phyloP scores from a whole-genome alignment of 2,888 invertebrate genomes.

The Callyntrura sp. region DNA sequence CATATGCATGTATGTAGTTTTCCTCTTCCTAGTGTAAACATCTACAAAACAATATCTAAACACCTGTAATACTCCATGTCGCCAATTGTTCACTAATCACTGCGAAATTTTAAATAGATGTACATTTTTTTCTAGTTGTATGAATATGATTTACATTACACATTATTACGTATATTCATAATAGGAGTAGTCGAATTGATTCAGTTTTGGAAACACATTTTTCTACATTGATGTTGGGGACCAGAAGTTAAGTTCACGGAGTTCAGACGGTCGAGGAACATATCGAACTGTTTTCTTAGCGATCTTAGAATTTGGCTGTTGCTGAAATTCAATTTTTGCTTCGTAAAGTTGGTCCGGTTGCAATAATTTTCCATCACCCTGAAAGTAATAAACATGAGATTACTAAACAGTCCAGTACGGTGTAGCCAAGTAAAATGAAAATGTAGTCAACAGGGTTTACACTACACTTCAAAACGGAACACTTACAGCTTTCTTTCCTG shows the following conservation, averaged over 20 bases:
- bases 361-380: constrained; percentile 33
- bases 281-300: constrained; percentile 81
- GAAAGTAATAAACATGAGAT: background rate
- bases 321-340: constrained; percentile 79
- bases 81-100: constrained; percentile 28
- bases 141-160: background rate
- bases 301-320: constrained; percentile 72
- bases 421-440: too few species aligned
- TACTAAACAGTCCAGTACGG: too few species aligned
- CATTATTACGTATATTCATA: constrained; percentile 22
- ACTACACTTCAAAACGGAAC: background rate
- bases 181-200: constrained; percentile 23
- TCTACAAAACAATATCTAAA: constrained; percentile 54
- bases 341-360: constrained; percentile 79
- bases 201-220: background rate
- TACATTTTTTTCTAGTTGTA: background rate
- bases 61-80: constrained; percentile 47
- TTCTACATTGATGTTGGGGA: constrained; percentile 93
- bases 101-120: constrained; percentile 4
- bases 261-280: constrained; percentile 88
- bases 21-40: background rate
- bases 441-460: too few species aligned
- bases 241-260: constrained; percentile 94
- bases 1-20: background rate
- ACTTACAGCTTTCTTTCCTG: constrained; percentile 80